Evolutionary conservation across 1,140 invertebrate genomes (phyloP), one percentile per base, ranked within the genome.

Genomic region (Ptiloglossa arizonensis): DNA sequence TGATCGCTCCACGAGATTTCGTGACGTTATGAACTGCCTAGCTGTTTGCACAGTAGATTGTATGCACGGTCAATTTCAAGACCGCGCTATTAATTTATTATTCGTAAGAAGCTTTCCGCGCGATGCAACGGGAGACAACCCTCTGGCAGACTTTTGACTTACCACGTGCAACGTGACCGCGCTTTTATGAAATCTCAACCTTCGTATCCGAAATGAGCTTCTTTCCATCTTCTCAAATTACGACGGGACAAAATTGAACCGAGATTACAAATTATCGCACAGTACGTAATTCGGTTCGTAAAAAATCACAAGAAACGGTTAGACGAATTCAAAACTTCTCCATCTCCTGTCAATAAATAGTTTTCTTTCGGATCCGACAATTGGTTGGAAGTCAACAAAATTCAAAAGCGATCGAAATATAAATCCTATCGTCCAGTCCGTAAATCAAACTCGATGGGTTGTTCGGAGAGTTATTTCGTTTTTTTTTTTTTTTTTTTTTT

Each of bases 41-140:
- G 56, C 67, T 84, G 82, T 84, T 84, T 74, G 50, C 75, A 69
- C n/a, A 46, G 60, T 57, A 68, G 77, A 59, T 82, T 73, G 57
- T 64, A 66, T n/a, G 27, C 63, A n/a, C 62, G 66, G 71, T 60
- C 80, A 84, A 79, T 82, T 70, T 80, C 73, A 57, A 63, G 60
- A 69, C 29, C 22, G 50, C 29, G 64, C 79, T 63, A 74, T 57
- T 79, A 82, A 82, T 74, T 82, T 73, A 82, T 79, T 82, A 78
- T 79, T 63, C 41, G 52, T 67, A 75, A 75, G 70, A 54, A 71
- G 59, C 70, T 79, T 79, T 68, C 15, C 32, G 19, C 54, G 27
- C 44, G 44, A 52, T 27, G 38, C 32, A 48, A 57, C 35, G 19
- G 11, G 50, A 22, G 17, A n/a, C 32, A 35, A 22, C 17, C 5